These are phyloP conservation scores for Motacilla tschutschensis DNA, from an alignment of 2,113 vertebrate species.

Conservation along the genomic window DNA sequence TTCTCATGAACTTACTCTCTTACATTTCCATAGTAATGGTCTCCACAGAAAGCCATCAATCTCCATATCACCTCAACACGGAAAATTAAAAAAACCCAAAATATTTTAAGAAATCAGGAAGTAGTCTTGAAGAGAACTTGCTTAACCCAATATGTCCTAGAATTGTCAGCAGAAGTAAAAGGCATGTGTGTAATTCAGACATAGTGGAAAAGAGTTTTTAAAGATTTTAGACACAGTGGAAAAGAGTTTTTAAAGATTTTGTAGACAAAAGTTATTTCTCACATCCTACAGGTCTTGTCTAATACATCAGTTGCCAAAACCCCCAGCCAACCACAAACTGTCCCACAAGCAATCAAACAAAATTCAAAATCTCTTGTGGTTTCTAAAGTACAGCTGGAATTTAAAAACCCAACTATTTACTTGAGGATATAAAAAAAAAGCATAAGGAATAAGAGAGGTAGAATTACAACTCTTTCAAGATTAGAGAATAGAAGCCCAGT, in stretches of 20 bases:
- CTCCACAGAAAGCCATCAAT: background rate
- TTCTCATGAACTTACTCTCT: background rate
- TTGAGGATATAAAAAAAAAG: background rate
- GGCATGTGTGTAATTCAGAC: background rate
- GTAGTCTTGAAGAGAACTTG: background rate
- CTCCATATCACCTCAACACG: background rate
- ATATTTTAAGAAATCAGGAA: background rate
- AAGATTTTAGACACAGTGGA: no score
- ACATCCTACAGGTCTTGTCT: background rate
- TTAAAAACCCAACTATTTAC: background rate
- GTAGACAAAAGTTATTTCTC: background rate
- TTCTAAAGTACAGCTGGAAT: background rate
- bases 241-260: background rate
- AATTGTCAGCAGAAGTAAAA: background rate
- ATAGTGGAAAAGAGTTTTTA: background rate
- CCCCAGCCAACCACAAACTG: background rate
- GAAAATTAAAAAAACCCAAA: background rate
- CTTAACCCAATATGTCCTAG: background rate
- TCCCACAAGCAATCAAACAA: background rate
- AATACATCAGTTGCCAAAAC: background rate
- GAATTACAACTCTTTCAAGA: background rate
- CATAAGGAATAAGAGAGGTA: background rate
- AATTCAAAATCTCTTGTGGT: background rate
- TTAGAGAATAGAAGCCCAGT: background rate
- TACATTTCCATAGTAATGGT: background rate